These are phyloP conservation scores for Oreonectes daqikongensis DNA, from an alignment of 2,797 vertebrate genomes.

Conservation along the genomic window DNA sequence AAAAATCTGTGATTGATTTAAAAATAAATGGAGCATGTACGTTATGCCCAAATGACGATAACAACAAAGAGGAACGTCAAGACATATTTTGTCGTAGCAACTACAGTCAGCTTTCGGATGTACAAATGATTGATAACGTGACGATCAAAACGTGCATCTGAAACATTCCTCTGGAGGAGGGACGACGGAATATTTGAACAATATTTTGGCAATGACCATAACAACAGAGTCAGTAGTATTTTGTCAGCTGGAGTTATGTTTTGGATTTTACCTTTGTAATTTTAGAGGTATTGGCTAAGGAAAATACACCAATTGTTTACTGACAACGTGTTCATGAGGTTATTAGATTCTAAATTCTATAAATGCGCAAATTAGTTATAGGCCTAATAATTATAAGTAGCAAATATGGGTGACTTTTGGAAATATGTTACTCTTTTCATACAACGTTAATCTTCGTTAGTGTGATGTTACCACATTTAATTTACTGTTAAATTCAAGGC, in stretches of 20 bases:
- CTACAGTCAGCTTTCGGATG: constrained; percentile 55
- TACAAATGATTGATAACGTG: constrained; percentile 64
- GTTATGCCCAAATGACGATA: constrained; percentile 86
- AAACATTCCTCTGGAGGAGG: constrained; percentile 12
- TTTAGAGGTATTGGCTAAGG: too few relatives aligned
- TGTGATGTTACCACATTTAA: background rate
- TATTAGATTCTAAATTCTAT: background rate
- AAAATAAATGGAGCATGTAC: constrained; percentile 87
- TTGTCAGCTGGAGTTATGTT: background rate
- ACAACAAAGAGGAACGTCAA: constrained; percentile 79
- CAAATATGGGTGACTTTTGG: too few relatives aligned
- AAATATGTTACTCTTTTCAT: background rate
- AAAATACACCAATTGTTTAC: background rate
- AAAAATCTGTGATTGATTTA: constrained; percentile 71
- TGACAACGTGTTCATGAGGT: background rate
- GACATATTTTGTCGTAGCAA: constrained; percentile 72
- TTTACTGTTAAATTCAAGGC: background rate
- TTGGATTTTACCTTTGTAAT: background rate
- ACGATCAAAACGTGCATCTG: constrained; percentile 57
- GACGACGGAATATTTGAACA: background rate
- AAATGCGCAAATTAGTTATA: background rate
- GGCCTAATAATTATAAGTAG: background rate
- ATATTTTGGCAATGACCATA: background rate
- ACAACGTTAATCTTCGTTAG: background rate
- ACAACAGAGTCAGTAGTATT: background rate